Conservation (phyloP, 2,797 vertebrate genomes). For the Amblyraja radiata region DNA sequence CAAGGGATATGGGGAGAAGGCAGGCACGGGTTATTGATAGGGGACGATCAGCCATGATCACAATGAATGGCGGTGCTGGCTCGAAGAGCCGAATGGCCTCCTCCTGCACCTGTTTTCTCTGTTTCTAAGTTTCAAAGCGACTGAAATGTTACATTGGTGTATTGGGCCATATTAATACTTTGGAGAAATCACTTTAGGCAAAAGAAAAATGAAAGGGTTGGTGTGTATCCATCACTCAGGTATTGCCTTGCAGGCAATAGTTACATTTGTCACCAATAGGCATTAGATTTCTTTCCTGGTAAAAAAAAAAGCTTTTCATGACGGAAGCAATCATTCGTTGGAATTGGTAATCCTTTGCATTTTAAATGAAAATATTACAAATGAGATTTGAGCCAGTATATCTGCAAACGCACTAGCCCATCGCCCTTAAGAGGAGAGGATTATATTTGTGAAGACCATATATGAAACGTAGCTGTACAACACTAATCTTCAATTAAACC, state of each 20-base stretch:
- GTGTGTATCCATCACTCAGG: background rate
- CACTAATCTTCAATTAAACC: background rate
- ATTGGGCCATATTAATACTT: no score
- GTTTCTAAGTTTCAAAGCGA: no score
- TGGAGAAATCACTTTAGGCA: no score
- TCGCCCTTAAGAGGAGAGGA: background rate
- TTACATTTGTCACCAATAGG: background rate
- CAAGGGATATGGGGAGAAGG: no score
- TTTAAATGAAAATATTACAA: background rate
- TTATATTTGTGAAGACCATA: background rate
- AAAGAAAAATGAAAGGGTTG: background rate
- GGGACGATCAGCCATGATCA: no score
- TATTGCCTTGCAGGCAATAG: background rate
- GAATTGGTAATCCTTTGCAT: background rate
- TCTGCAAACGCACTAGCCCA: background rate
- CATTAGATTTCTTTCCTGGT: background rate
- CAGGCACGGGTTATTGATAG: no score
- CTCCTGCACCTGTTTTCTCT: no score
- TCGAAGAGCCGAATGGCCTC: no score
- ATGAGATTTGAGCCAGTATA: background rate
- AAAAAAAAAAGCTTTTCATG: background rate
- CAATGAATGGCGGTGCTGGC: no score
- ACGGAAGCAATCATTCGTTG: background rate
- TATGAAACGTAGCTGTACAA: background rate
- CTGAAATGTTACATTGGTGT: no score